Percentiles rank a stretch among this genome's conserved stretches.
These are phyloP conservation scores for Scomber japonicus DNA, from an alignment of 2,113 vertebrate genomes.

Conservation along the genomic window DNA sequence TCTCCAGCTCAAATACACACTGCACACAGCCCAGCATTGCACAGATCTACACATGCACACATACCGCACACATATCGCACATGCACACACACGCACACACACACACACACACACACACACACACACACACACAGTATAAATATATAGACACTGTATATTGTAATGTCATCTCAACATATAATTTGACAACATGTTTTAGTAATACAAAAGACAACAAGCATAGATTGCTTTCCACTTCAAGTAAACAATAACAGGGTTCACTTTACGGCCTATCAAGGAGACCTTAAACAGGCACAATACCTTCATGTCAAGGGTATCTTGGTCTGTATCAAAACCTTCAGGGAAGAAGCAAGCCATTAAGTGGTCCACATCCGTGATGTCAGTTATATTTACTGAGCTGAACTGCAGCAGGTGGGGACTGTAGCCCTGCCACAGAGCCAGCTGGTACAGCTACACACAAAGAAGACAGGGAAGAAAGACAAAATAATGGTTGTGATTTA, in stretches of 20 bases:
- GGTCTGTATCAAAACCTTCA: conserved; percentile 85
- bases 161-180: not conserved
- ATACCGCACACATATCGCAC: not conserved
- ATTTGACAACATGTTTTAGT: not conserved
- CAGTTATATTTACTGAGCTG: conserved; percentile 75
- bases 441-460: conserved; percentile 87
- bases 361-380: conserved; percentile 81
- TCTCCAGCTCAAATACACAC: conserved; percentile 88
- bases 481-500: not conserved
- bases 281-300: conserved; percentile 32
- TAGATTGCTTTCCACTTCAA: not conserved
- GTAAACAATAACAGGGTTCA: too few relatives aligned
- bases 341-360: conserved; percentile 90
- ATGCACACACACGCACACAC: conserved; percentile 37
- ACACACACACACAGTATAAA: not conserved
- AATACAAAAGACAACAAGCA: not conserved
- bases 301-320: conserved; percentile 85
- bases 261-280: not conserved
- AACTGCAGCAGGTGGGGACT: conserved; percentile 88
- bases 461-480: not conserved
- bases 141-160: too few relatives aligned
- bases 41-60: conserved; percentile 46
- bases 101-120: conserved; percentile 44
- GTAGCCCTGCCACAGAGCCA: conserved; percentile 92
- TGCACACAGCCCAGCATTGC: conserved; percentile 70